Evolutionary conservation across 1,140 invertebrate species (phyloP), one percentile per base, ranked within the genome.

Genomic region (Cepaea nemoralis): DNA sequence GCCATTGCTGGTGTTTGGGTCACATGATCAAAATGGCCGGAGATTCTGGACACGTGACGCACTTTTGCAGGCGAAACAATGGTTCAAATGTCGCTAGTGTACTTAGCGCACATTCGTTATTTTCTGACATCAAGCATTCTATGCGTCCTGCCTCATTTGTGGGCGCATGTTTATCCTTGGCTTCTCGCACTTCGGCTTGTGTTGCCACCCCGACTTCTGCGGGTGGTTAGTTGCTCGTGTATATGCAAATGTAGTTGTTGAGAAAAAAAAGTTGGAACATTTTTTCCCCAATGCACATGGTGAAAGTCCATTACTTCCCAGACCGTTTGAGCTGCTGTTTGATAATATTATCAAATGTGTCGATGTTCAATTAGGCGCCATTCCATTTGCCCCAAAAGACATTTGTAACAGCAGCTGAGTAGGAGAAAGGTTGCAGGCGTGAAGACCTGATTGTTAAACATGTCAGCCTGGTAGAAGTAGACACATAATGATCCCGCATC

Each of bases 401-500:
- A 55, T 55, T 55, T 55, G 50, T 63, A 31, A 63, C 14, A 14
- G 10, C 12, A 31, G 59, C 27, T 31, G 5, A 31, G 59, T 31
- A 6, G 33, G n/a, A 63, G n/a, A 63, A 63, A 5, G 16, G 50
- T 22, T 55, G 5, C 50, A 55, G 8, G 22, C 19, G 50, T 19
- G 16, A 31, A 63, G 16, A 63, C 8, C 5, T 63, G 59, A 63
- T 31, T 63, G 59, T 6, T n/a, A 27, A 2, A 27, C 59, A 63
- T 63, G 59, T 63, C 59, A 31, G 27, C n/a, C 59, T 63, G 59
- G 1, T 31, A 31, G 59, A 3, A 63, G 33, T 63, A 63, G n/a
- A 31, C 59, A 27, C 19, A 63, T 63, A 63, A 63, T 63, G 59
- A 63, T 63, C 59, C 59, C 59, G 27, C 59, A 63, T 63, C 10